A percentile compares a stretch with the other conserved stretches of the same genome.
Conservation (phyloP, 1,140 invertebrate species). For the Drosophila pandora region DNA sequence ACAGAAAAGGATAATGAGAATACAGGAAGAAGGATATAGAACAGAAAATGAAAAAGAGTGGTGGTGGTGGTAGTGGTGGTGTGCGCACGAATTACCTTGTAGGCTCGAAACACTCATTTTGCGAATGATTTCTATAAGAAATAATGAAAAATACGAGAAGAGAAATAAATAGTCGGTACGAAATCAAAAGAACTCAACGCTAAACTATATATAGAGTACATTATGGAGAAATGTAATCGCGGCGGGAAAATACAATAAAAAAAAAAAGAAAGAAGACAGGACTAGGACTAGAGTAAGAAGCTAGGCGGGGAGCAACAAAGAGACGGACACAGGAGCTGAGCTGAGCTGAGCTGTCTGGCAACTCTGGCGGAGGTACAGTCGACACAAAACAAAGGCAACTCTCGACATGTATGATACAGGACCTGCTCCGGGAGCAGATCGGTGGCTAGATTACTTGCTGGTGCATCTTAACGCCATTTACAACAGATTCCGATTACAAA, state of each 20-base stretch:
- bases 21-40: neutral
- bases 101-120: conserved; percentile 80
- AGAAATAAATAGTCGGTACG: conserved; percentile 51
- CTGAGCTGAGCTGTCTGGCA: neutral
- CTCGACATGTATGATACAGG: conserved; percentile 35
- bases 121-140: conserved; percentile 84
- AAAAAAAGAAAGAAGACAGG: conserved; percentile 21
- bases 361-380: conserved; percentile 23
- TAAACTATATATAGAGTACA: conserved; percentile 11
- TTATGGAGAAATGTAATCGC: neutral
- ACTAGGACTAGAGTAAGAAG: conserved; percentile 36
- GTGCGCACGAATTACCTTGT: conserved; percentile 70
- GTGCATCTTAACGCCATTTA: conserved; percentile 62
- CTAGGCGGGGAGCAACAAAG: conserved; percentile 34
- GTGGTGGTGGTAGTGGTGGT: conserved; percentile 1
- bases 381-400: conserved; percentile 37
- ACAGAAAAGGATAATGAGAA: neutral
- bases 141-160: conserved; percentile 72
- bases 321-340: conserved; percentile 14
- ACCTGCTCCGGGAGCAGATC: conserved; percentile 11
- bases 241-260: conserved; percentile 17
- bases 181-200: conserved; percentile 27
- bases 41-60: neutral
- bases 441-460: conserved; percentile 6
- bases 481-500: conserved; percentile 13